Conservation (phyloP, 2,113 vertebrate genomes). For the Chloroceryle aenea region DNA sequence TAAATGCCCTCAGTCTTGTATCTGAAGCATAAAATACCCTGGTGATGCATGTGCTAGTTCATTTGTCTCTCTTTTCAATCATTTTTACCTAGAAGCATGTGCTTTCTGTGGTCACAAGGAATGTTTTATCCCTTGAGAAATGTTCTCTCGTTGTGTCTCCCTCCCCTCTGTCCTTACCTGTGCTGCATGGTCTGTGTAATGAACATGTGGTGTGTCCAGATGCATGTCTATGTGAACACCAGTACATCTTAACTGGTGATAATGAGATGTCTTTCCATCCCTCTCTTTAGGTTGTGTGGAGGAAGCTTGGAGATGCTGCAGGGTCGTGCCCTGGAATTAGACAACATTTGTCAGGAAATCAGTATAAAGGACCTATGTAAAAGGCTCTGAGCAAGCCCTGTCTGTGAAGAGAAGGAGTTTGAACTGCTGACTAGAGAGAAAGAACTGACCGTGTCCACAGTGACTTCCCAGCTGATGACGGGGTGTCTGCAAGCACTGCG, state of each 20-base stretch:
- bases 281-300: slow-evolving; percentile 82
- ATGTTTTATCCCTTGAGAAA: neutral
- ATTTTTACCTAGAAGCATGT: slow-evolving; percentile 28
- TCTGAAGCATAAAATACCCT: neutral
- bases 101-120: slow-evolving; percentile 43
- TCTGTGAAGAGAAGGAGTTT: neutral
- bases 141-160: neutral
- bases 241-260: neutral
- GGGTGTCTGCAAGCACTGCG: slow-evolving; percentile 4
- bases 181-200: slow-evolving; percentile 22
- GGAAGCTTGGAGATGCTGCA: slow-evolving; percentile 89
- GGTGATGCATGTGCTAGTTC: neutral
- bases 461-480: slow-evolving; percentile 2
- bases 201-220: neutral
- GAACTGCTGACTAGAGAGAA: slow-evolving; percentile 20
- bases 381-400: neutral
- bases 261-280: slow-evolving; percentile 27
- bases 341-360: slow-evolving; percentile 82
- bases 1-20: neutral
- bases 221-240: neutral
- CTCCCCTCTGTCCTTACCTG: neutral
- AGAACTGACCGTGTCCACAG: neutral
- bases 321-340: slow-evolving; percentile 88
- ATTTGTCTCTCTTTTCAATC: neutral
- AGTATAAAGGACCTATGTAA: slow-evolving; percentile 85